Evolutionary conservation across 2,888 invertebrate genomes (phyloP), one percentile per base, ranked within the genome.

Genomic region (Gisinianus flammeolus): DNA sequence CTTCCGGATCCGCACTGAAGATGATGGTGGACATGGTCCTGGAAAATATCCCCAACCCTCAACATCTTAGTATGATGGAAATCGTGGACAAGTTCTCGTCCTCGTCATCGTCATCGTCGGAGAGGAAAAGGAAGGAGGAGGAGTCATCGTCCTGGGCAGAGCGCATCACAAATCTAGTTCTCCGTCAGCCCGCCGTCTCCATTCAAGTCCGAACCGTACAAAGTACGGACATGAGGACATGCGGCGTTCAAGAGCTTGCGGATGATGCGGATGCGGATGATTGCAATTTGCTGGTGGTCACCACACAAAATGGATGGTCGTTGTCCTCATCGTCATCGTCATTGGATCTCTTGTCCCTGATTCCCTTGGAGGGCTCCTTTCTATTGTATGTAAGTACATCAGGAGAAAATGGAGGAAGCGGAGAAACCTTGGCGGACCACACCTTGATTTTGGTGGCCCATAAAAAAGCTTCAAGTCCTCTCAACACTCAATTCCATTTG

Each of bases 391-490:
- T 26, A 6, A 16, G 19, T 26, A 26, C 10, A 12, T 54, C 19
- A 16, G 1, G 3, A 22, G 22, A 10, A 1, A 16, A 19, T 19
- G 16, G n/a, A 6, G 19, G 12, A n/a, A n/a, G n/a, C n/a, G n/a
- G n/a, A n/a, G n/a, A n/a, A n/a, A n/a, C n/a, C n/a, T n/a, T n/a
- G n/a, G n/a, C n/a, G n/a, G n/a, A n/a, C n/a, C n/a, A n/a, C n/a
- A n/a, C n/a, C n/a, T n/a, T n/a, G n/a, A 87, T 89, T 8, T 83
- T 91, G 0, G 88, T 93, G 0, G 90, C 90, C 44, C 90, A 89
- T 85, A 93, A 93, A 88, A 88, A 88, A 10, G n/a, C n/a, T n/a
- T 91, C 92, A 76, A 90, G 90, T 56, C 90, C n/a, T 5, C 56
- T n/a, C n/a, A 16, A 30, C 31, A 30, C 30, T 19, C 62, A 62